A percentile compares a stretch with the other conserved stretches of the same genome.
These are phyloP conservation scores for Sakesphorus luctuosus DNA, from an alignment of 2,113 vertebrate genomes.

Conservation along the genomic window DNA sequence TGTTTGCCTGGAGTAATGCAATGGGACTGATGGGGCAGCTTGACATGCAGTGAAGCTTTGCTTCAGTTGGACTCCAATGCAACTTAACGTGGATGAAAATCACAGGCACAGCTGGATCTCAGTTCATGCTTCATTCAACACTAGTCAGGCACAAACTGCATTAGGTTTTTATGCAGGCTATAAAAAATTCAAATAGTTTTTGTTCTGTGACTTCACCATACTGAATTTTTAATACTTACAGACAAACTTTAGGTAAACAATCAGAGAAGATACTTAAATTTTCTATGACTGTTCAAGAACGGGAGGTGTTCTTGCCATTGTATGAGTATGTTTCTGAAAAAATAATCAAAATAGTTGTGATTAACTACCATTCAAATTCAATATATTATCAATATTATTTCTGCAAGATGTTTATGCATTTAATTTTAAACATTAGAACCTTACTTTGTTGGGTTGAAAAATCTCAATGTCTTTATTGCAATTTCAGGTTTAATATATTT, in stretches of 20 bases:
- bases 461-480: neutral
- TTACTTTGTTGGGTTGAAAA: neutral
- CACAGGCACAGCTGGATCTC: neutral
- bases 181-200: conserved; percentile 26
- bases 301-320: neutral
- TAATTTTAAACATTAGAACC: neutral
- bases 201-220: neutral
- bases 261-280: neutral
- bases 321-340: neutral
- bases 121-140: neutral
- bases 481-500: neutral
- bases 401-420: neutral
- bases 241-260: neutral
- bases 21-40: neutral
- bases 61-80: neutral
- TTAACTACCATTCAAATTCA: neutral
- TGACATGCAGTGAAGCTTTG: neutral
- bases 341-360: neutral
- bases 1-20: neutral
- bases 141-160: neutral
- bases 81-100: neutral
- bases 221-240: neutral
- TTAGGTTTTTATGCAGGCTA: neutral
- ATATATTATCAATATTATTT: neutral
- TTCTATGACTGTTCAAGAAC: neutral